Base-by-base conservation (phyloP, 64 coral and sea anemone species). In the Dendrophyllia cribrosa region DNA sequence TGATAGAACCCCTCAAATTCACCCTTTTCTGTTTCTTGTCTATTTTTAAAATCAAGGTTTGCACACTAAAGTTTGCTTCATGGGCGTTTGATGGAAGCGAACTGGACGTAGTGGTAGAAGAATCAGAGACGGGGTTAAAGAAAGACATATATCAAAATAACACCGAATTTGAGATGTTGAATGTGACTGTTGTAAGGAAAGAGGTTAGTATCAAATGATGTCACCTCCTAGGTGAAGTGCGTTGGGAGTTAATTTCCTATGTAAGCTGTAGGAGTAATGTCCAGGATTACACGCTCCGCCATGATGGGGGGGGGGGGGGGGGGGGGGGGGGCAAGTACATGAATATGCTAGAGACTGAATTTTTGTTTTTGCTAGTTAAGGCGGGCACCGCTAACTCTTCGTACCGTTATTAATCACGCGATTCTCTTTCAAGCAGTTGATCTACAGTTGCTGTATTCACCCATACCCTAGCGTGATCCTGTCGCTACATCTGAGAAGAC, bases 31-130 rank as follows among this genome's bases (percentile, higher is more conserved):
- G 3, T 60, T 51, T 26, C 14, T 20, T 76, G 26, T n/a, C 58
- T 3, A 62, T 60, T 22, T 70, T 78, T 87, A 2, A 94, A 34
- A 34, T 34, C 34, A 34, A 34, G 92, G 68, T 75, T 34, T 97
- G 95, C 23, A 82, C 52, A 43, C 74, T 97, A 25, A 77, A 83
- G 74, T 97, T 97, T 50, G 95, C 74, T 51, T 97, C 95, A 17
- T 97, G 95, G 95, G 93, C 92, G 19, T 97, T 97, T 94, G 95
- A 97, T 64, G 78, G 75, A 10, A 75, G 66, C 60, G 44, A 94
- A 66, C 23, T 97, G 44, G 95, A 97, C 51, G 49, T 97, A 26
- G 49, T 43, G 14, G 75, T 91, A 49, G 75, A 94, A n/a, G 43
- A 43, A 19, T 43, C 67, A 4, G 95, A 97, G 75, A 94, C 91